phyloP scores from a whole-genome alignment of 2,888 invertebrate genomes.

The Cephus nigrinus region DNA sequence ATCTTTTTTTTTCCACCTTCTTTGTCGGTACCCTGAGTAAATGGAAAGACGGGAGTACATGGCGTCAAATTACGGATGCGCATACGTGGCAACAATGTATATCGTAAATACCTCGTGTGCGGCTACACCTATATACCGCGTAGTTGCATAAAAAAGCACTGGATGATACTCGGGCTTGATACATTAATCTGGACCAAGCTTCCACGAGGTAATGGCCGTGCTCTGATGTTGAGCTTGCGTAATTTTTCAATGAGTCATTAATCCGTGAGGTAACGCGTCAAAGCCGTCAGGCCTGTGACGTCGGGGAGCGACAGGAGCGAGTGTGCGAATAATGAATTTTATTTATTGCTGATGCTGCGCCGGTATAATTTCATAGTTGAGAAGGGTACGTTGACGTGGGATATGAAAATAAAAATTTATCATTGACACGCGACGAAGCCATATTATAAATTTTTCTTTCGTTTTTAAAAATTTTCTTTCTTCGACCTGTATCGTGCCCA shows the following conservation, averaged over 20 bases:
- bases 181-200: not conserved
- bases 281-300: not conserved
- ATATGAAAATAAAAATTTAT: not conserved
- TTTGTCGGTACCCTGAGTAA: not conserved
- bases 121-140: not conserved
- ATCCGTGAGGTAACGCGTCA: not conserved
- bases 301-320: not conserved
- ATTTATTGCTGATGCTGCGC: not conserved
- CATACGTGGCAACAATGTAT: not conserved
- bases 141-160: not conserved
- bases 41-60: not conserved
- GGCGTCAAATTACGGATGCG: not conserved
- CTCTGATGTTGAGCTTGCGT: not conserved
- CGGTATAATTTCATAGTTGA: not conserved
- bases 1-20: not conserved
- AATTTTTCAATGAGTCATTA: conserved; percentile 1
- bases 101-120: not conserved
- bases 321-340: not conserved
- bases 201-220: not conserved
- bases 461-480: not conserved
- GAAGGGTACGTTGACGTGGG: not conserved
- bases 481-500: not conserved
- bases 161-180: not conserved
- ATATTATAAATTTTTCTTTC: not conserved
- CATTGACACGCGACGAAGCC: not conserved